phyloP scores from a whole-genome alignment of 2,113 vertebrate genomes.

The Trinectes maculatus region DNA sequence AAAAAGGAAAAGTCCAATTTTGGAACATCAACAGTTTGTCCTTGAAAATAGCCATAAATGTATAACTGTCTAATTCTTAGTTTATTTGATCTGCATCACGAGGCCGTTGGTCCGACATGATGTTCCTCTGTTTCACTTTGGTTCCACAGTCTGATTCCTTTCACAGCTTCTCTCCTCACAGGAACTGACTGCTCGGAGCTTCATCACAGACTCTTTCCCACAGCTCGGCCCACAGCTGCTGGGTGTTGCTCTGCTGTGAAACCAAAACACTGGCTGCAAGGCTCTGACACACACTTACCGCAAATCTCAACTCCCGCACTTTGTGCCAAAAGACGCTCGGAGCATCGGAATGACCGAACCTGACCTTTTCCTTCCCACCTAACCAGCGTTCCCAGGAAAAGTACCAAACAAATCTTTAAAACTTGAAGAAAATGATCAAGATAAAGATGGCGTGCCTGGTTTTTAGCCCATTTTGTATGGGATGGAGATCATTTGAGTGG shows the following conservation, averaged over 20 bases:
- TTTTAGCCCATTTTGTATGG: neutral
- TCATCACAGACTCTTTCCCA: conserved; percentile 45
- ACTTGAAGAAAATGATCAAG: too few species aligned
- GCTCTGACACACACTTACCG: conserved; percentile 26
- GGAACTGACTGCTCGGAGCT: conserved; percentile 24
- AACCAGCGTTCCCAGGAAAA: neutral
- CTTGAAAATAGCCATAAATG: too few species aligned
- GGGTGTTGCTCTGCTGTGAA: conserved; percentile 15
- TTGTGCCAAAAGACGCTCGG: conserved; percentile 18
- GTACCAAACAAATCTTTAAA: too few species aligned
- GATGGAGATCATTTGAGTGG: neutral
- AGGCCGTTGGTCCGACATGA: too few species aligned
- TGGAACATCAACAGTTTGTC: too few species aligned
- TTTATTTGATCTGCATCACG: too few species aligned
- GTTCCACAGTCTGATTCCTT: neutral
- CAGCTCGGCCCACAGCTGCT: conserved; percentile 58
- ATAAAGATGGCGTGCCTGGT: too few species aligned
- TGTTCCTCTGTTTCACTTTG: too few species aligned
- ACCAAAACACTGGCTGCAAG: conserved; percentile 46
- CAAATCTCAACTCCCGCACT: conserved; percentile 12
- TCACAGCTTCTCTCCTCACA: neutral
- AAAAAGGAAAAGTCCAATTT: too few species aligned
- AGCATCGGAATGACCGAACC: neutral
- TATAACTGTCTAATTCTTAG: too few species aligned
- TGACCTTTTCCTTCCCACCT: neutral